Conservation (phyloP, 2,113 vertebrate species). For the Nothobranchius furzeri region DNA sequence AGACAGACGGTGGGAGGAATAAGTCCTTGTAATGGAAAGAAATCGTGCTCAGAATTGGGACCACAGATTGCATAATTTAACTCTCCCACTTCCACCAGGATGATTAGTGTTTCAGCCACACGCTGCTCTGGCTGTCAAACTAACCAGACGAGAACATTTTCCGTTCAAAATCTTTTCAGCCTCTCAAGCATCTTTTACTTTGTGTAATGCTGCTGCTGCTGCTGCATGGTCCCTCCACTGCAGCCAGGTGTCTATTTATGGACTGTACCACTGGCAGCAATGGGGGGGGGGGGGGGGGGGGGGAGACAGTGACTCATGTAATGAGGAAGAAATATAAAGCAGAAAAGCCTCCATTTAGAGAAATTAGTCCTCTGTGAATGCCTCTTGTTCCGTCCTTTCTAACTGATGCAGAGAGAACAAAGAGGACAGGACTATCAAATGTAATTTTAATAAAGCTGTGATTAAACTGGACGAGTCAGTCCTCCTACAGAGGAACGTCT, state of each 20-base stretch:
- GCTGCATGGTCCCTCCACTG: conserved; percentile 25
- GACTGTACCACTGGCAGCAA: conserved; percentile 58
- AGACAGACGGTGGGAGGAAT: conserved; percentile 7
- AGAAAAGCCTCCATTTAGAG: conserved; percentile 65
- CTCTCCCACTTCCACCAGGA: conserved; percentile 4
- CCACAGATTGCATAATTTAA: conserved; percentile 2
- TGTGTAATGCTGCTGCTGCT: conserved; percentile 28
- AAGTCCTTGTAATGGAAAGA: conserved; percentile 27
- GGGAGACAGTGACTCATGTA: conserved; percentile 63
- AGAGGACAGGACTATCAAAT: conserved; percentile 17
- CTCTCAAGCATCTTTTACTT: conserved; percentile 30
- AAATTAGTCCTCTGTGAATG: conserved; percentile 58
- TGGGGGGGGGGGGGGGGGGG: conserved; percentile 35
- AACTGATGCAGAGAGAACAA: conserved; percentile 15
- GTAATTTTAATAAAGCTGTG: conserved; percentile 45
- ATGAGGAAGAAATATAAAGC: conserved; percentile 61
- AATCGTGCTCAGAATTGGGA: not conserved
- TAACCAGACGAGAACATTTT: no score
- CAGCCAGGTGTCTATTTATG: conserved; percentile 71
- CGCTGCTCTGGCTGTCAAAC: not conserved
- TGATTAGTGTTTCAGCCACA: not conserved
- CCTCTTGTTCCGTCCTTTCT: conserved; percentile 35
- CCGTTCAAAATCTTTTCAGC: not conserved
- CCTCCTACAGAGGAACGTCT: conserved; percentile 46
- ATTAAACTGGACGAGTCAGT: conserved; percentile 62